Evolutionary conservation across 2,888 invertebrate species (phyloP).

Genomic region (Calliscelio sp.): DNA sequence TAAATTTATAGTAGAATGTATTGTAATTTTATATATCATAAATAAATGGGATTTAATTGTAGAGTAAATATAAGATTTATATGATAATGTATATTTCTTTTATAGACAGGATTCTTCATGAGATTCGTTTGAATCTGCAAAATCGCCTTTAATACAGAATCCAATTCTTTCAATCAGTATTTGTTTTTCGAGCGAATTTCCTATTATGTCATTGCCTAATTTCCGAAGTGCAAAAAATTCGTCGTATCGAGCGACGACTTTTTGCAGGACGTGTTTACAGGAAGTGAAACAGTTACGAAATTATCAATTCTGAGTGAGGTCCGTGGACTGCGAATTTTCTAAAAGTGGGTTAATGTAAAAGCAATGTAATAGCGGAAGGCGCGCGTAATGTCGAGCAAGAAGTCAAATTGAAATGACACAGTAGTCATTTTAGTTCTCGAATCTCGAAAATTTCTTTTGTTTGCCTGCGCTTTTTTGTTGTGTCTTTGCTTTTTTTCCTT

Average conservation of each 20-base stretch:
- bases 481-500: constrained; percentile 9
- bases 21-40: too few species aligned
- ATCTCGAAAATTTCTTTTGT: constrained; percentile 52
- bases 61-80: too few species aligned
- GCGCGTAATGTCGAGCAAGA: constrained; percentile 42
- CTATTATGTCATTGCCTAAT: constrained; percentile 19
- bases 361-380: constrained; percentile 61
- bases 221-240: constrained; percentile 15
- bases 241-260: too few species aligned
- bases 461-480: constrained; percentile 11
- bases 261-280: constrained; percentile 45
- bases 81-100: too few species aligned
- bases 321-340: constrained; percentile 46
- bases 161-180: too few species aligned
- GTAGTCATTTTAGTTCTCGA: constrained; percentile 58
- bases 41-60: too few species aligned
- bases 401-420: constrained; percentile 60
- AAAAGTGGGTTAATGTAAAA: constrained; percentile 63
- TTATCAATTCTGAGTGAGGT: constrained; percentile 63
- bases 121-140: too few species aligned
- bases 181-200: too few species aligned
- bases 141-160: too few species aligned
- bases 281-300: constrained; percentile 50
- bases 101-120: too few species aligned
- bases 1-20: too few species aligned